phyloP scores from a whole-genome alignment of 2,888 invertebrate species.

The Gasteruption jaculator region DNA sequence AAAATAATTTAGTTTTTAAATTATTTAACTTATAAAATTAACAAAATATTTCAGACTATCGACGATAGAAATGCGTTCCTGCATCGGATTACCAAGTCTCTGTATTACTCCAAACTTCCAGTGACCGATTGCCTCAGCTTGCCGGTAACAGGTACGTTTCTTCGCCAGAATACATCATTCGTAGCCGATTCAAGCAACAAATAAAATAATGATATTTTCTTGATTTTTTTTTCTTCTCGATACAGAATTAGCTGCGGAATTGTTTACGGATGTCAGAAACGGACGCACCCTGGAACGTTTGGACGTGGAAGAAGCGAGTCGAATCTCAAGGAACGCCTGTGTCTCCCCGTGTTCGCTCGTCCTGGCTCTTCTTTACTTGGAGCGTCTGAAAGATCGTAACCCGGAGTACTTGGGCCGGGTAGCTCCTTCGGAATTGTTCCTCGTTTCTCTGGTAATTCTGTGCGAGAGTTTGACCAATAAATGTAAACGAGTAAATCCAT shows the following conservation, averaged over 20 bases:
- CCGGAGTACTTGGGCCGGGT: slow-evolving; percentile 78
- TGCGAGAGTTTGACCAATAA: too few relatives aligned
- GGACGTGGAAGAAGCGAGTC: slow-evolving; percentile 71
- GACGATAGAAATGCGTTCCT: slow-evolving; percentile 74
- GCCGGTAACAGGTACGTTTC: slow-evolving; percentile 71
- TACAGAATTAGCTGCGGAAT: slow-evolving; percentile 78
- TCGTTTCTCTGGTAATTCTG: slow-evolving; percentile 75
- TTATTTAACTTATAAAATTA: slow-evolving; percentile 3
- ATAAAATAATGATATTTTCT: slow-evolving; percentile 18
- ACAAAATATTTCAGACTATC: slow-evolving; percentile 53
- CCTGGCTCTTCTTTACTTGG: slow-evolving; percentile 88
- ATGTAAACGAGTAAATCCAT: too few relatives aligned
- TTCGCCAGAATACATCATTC: slow-evolving; percentile 3
- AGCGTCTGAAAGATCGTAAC: slow-evolving; percentile 77
- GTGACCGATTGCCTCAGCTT: slow-evolving; percentile 68
- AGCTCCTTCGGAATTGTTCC: slow-evolving; percentile 87
- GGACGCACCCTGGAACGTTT: slow-evolving; percentile 74
- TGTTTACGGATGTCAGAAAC: slow-evolving; percentile 75
- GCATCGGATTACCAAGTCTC: slow-evolving; percentile 77
- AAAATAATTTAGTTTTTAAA: background rate
- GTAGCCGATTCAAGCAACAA: slow-evolving; percentile 2
- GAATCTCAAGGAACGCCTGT: slow-evolving; percentile 73
- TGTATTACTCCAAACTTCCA: slow-evolving; percentile 84
- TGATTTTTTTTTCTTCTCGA: slow-evolving; percentile 38
- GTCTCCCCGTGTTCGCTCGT: slow-evolving; percentile 91